phyloP scores from a whole-genome alignment of 1,140 invertebrate genomes.

The Lasioglossum baleicum region DNA sequence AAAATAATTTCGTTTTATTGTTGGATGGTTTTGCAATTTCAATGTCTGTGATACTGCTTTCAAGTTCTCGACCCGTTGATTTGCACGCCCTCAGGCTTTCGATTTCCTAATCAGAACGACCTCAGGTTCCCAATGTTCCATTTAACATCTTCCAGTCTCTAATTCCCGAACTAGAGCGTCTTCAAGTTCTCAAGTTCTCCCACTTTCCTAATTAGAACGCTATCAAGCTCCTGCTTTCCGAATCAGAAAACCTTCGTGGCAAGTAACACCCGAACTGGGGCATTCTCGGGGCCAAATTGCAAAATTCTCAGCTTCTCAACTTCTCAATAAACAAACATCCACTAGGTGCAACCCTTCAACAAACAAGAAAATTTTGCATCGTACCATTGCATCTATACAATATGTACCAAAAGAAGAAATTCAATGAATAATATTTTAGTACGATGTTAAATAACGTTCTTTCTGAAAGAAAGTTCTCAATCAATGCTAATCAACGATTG shows the following conservation, averaged over 20 bases:
- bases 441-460: too few species aligned
- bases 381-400: too few species aligned
- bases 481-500: too few species aligned
- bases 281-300: background rate
- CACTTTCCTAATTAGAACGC: background rate
- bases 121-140: background rate
- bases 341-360: too few species aligned
- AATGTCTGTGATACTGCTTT: background rate
- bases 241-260: background rate
- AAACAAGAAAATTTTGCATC: too few species aligned
- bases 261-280: background rate
- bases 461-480: too few species aligned
- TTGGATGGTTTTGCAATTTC: too few species aligned
- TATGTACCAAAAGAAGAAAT: too few species aligned
- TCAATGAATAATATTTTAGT: too few species aligned
- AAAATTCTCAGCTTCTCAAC: background rate
- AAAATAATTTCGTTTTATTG: too few species aligned
- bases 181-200: background rate
- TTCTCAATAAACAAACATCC: too few species aligned
- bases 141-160: background rate
- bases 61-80: background rate
- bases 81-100: background rate
- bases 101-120: background rate
- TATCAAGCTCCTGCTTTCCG: background rate
- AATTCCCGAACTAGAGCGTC: background rate